A percentile compares a stretch with the other conserved stretches of the same genome.
These are phyloP conservation scores for Halisarca cf. caerulea DNA, from an alignment of 37 sponge, comb jelly and placozoan genomes.

Conservation along the genomic window DNA sequence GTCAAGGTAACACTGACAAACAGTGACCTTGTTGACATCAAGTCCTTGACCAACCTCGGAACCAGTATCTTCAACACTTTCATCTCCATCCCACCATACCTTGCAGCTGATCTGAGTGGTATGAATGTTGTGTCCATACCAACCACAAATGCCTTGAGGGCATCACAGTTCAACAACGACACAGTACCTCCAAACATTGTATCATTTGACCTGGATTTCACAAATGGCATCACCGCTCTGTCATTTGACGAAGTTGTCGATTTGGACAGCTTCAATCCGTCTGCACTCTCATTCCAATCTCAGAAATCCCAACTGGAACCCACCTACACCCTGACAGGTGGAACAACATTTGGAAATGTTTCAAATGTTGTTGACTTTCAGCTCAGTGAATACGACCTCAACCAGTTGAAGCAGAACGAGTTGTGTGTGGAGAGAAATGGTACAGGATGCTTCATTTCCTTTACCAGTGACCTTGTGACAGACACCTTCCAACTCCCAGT, in stretches of 20 bases:
- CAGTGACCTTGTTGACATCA: conserved; percentile 49
- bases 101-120: conserved; percentile 58
- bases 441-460: conserved; percentile 63
- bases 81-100: conserved; percentile 38
- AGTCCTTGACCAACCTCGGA: conserved; percentile 48
- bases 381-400: conserved; percentile 64
- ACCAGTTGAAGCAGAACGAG: conserved; percentile 46
- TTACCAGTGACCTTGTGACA: conserved; percentile 44
- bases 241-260: conserved; percentile 82
- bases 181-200: conserved; percentile 57
- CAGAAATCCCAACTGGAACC: neutral
- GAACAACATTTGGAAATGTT: conserved; percentile 23
- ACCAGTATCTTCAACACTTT: conserved; percentile 50
- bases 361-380: conserved; percentile 48
- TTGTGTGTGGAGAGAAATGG: conserved; percentile 35
- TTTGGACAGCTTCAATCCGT: conserved; percentile 32
- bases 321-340: conserved; percentile 26
- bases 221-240: conserved; percentile 55
- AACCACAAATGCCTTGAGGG: conserved; percentile 48
- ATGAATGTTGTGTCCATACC: conserved; percentile 19
- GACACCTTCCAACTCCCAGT: conserved; percentile 53
- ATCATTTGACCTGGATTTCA: conserved; percentile 67
- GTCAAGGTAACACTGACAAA: conserved; percentile 56
- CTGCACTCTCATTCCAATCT: conserved; percentile 68
- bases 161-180: conserved; percentile 46